phyloP scores from a whole-genome alignment of 2,888 invertebrate species.

The Subacronicta megacephala region DNA sequence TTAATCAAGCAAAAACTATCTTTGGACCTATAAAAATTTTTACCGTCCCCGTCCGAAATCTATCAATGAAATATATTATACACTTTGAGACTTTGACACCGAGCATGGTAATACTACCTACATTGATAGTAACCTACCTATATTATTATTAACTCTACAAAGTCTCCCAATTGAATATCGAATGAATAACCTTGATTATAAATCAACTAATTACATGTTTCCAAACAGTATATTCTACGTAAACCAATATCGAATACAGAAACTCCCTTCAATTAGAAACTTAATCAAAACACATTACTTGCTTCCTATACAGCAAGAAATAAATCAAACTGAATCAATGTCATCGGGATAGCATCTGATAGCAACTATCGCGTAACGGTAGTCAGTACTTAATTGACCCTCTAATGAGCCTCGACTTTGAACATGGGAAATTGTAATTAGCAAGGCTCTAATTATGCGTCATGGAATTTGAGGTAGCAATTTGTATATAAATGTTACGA shows the following conservation, averaged over 20 bases:
- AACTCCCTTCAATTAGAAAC: constrained; percentile 40
- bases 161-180: not conserved
- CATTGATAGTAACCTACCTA: too few relatives aligned
- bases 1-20: too few relatives aligned
- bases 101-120: too few relatives aligned
- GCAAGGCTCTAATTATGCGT: constrained; percentile 56
- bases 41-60: too few relatives aligned
- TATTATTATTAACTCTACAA: too few relatives aligned
- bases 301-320: constrained; percentile 33
- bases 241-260: constrained; percentile 22
- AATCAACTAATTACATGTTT: not conserved
- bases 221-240: constrained; percentile 2
- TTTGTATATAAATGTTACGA: constrained; percentile 48
- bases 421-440: constrained; percentile 57
- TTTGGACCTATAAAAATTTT: too few relatives aligned
- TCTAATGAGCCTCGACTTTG: constrained; percentile 52
- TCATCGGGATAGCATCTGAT: constrained; percentile 50
- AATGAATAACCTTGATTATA: not conserved
- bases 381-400: constrained; percentile 50
- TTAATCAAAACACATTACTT: constrained; percentile 42
- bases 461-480: constrained; percentile 50
- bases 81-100: too few relatives aligned
- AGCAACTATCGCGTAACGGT: constrained; percentile 54
- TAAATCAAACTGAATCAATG: constrained; percentile 53
- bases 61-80: too few relatives aligned